Percentiles rank a stretch among this genome's conserved stretches.
phyloP scores from a whole-genome alignment of 2,797 vertebrate genomes.

The Galagoides demidoff region DNA sequence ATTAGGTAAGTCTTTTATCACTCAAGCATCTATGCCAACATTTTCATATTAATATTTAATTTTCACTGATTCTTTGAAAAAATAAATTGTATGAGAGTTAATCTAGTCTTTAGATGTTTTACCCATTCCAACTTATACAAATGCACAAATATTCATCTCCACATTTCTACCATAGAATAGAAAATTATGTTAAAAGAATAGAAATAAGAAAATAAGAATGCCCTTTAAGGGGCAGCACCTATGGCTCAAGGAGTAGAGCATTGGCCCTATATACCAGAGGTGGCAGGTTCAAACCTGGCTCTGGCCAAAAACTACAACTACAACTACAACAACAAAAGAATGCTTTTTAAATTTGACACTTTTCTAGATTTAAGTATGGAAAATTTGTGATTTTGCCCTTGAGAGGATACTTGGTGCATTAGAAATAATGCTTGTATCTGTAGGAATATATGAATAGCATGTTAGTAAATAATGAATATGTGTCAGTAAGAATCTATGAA shows the following conservation, averaged over 20 bases:
- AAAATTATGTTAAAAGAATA: background rate
- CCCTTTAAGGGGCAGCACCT: no score
- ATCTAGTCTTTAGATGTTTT: background rate
- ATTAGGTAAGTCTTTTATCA: background rate
- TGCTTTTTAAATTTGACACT: background rate
- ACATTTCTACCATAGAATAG: background rate
- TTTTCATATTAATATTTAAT: slow-evolving; percentile 33
- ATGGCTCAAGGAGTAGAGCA: no score
- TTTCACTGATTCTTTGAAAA: slow-evolving; percentile 28
- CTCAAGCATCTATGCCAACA: background rate
- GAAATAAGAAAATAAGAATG: background rate
- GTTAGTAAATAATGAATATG: background rate
- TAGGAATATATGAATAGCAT: background rate
- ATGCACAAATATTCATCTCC: background rate
- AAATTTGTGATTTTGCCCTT: background rate
- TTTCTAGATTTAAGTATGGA: background rate
- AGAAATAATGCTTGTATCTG: background rate
- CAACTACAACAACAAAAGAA: background rate
- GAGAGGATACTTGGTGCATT: background rate
- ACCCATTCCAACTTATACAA: background rate
- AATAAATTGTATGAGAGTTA: slow-evolving; percentile 11
- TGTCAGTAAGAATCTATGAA: background rate
- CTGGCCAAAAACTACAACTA: no score
- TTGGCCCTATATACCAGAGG: no score
- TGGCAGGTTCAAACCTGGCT: no score